Evolutionary conservation across 1,140 invertebrate genomes (phyloP).

Genomic region (Bombus balteatus): DNA sequence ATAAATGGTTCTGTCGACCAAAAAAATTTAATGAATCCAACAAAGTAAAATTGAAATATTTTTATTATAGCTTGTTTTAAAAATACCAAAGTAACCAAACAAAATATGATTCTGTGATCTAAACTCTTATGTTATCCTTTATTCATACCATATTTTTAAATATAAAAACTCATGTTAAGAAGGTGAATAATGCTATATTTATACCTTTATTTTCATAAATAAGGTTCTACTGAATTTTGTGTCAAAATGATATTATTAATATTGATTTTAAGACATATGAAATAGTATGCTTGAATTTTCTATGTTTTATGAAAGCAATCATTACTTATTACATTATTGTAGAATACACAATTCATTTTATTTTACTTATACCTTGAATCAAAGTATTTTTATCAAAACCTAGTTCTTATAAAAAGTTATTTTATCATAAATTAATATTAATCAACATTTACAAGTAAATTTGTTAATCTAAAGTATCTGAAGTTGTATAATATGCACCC

Average conservation of each 20-base stretch:
- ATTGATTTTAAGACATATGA: neutral
- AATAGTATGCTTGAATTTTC: neutral
- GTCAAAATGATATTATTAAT: neutral
- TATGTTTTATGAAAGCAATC: neutral
- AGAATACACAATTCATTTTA: neutral
- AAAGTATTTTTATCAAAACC: too few relatives aligned
- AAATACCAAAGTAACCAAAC: neutral
- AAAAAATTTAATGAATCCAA: neutral
- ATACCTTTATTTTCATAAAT: neutral
- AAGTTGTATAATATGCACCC: neutral
- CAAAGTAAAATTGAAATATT: neutral
- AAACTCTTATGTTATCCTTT: neutral
- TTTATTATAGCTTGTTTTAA: neutral
- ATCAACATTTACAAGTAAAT: neutral
- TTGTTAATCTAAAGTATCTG: neutral
- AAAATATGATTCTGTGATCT: neutral
- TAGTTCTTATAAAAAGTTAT: too few relatives aligned
- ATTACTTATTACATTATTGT: neutral
- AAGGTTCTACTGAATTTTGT: neutral
- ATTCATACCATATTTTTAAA: neutral
- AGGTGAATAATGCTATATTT: neutral
- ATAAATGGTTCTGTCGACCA: neutral
- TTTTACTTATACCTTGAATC: neutral
- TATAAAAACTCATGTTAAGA: neutral
- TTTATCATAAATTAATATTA: too few relatives aligned